These are phyloP conservation scores for Ammodytes dubius DNA, from an alignment of 2,113 vertebrate species.

Conservation along the genomic window DNA sequence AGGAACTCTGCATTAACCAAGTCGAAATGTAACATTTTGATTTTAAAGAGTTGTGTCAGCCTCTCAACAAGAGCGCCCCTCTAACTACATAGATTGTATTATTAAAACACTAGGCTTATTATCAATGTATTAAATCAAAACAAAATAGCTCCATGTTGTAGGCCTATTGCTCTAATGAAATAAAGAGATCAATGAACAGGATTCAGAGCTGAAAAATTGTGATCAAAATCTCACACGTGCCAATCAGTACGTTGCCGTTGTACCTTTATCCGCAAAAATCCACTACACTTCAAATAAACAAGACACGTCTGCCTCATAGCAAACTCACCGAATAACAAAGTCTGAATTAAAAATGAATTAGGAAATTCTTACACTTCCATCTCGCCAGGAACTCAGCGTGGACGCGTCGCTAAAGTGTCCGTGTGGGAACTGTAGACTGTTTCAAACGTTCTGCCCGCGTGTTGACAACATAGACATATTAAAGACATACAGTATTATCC, in stretches of 20 bases:
- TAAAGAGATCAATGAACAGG: neutral
- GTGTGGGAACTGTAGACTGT: conserved; percentile 15
- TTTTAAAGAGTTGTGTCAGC: neutral
- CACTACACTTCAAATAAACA: neutral
- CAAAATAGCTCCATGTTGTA: neutral
- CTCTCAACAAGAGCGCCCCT: neutral
- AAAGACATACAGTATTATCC: rapidly evolving
- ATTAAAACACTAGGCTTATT: neutral
- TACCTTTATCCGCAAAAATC: neutral
- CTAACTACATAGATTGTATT: neutral
- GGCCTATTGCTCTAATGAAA: neutral
- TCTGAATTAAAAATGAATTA: neutral
- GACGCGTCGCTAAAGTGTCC: conserved; percentile 28
- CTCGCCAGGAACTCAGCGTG: neutral
- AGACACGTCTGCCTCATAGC: rapidly evolving
- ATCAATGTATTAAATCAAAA: neutral
- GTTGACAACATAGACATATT: too few species aligned
- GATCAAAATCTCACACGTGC: neutral
- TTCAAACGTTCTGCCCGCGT: conserved; percentile 29
- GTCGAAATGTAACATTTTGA: too few species aligned
- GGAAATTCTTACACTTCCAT: conserved; percentile 77
- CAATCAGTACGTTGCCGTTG: neutral
- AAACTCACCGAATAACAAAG: neutral
- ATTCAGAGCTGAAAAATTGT: neutral
- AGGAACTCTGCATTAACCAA: too few species aligned